These are phyloP conservation scores for Sebastes nivosus DNA, from an alignment of 2,797 vertebrate species.

Conservation along the genomic window DNA sequence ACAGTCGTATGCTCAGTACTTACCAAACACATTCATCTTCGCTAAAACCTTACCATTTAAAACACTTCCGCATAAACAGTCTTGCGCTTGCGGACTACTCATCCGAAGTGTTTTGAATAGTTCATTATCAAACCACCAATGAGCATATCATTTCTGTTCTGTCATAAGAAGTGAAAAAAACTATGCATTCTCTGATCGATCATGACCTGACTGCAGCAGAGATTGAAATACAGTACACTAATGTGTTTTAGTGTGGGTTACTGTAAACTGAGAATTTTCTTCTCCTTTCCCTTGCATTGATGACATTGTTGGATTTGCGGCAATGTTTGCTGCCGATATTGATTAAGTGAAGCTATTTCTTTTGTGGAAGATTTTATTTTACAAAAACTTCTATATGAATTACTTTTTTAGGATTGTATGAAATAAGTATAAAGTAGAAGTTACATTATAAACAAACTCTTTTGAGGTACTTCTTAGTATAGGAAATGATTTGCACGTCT, in stretches of 20 bases:
- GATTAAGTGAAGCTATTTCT: not conserved
- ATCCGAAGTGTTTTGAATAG: not conserved
- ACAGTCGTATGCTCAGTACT: too few species aligned
- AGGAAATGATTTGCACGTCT: not conserved
- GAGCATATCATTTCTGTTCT: too few species aligned
- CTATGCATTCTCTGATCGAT: not conserved
- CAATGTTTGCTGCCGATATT: not conserved
- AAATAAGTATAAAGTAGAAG: not conserved
- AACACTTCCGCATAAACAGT: not conserved
- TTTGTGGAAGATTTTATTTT: not conserved
- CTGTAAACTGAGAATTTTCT: not conserved
- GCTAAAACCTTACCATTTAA: too few species aligned
- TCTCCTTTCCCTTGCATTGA: not conserved
- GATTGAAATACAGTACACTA: not conserved
- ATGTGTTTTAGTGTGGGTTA: not conserved
- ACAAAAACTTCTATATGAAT: not conserved
- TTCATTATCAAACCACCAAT: not conserved
- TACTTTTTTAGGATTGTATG: not conserved
- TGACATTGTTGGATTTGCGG: not conserved
- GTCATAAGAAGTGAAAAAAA: too few species aligned
- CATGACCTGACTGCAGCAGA: not conserved
- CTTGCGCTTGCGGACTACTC: not conserved
- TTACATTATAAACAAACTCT: not conserved
- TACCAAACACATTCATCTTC: too few species aligned
- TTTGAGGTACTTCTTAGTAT: not conserved